Percentiles rank a stretch among this genome's conserved stretches.
phyloP scores from a whole-genome alignment of 2,113 vertebrate species.

The Corythornis vintsioides region DNA sequence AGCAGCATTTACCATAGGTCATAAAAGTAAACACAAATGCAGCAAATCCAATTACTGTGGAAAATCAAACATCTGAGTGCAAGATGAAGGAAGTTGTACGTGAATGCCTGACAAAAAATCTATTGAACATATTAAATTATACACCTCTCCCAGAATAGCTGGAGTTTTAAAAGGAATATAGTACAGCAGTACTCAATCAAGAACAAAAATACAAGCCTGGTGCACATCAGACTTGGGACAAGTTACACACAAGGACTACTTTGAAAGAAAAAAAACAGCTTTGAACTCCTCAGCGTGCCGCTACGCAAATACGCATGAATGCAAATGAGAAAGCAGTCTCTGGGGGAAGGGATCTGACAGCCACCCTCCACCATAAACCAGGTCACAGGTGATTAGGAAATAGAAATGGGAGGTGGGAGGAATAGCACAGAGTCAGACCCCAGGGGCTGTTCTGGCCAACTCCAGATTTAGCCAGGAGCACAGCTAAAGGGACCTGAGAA shows the following conservation, averaged over 20 bases:
- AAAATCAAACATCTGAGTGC: slow-evolving; percentile 26
- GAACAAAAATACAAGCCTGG: slow-evolving; percentile 42
- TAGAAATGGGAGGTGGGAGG: not conserved
- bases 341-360: not conserved
- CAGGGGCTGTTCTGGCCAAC: not conserved
- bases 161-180: slow-evolving; percentile 52
- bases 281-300: not conserved
- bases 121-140: slow-evolving; percentile 69
- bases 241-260: not conserved
- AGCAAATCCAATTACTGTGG: slow-evolving; percentile 34
- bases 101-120: slow-evolving; percentile 51
- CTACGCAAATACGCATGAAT: not conserved
- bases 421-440: not conserved
- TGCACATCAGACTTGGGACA: slow-evolving; percentile 38
- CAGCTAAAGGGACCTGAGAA: not conserved
- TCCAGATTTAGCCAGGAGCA: not conserved
- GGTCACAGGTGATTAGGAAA: not conserved
- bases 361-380: not conserved
- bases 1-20: not conserved
- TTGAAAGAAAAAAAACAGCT: slow-evolving; percentile 58
- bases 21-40: slow-evolving; percentile 21
- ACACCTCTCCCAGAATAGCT: slow-evolving; percentile 57
- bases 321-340: not conserved
- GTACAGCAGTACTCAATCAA: slow-evolving; percentile 51
- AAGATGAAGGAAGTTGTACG: slow-evolving; percentile 46